These are phyloP conservation scores for Phaenicophaeus curvirostris DNA, from an alignment of 2,797 vertebrate genomes.

Conservation along the genomic window DNA sequence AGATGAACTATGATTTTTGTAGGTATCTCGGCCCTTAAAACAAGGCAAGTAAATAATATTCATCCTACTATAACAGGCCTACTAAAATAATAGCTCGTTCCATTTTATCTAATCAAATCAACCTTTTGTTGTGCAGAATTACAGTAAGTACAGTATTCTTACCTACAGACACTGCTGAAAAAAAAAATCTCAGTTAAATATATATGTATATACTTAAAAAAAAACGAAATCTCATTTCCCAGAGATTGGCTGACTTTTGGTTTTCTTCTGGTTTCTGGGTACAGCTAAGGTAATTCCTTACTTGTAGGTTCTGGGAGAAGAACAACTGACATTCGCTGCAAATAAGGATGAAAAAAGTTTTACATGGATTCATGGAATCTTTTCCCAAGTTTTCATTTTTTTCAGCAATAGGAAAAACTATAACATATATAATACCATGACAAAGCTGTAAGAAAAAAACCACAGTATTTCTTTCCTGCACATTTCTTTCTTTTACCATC, in stretches of 20 bases:
- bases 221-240: neutral
- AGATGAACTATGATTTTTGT: neutral
- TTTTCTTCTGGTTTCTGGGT: neutral
- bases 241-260: neutral
- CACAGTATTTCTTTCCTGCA: neutral
- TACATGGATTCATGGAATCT: neutral
- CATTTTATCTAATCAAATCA: neutral
- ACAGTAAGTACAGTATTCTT: neutral
- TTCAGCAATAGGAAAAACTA: neutral
- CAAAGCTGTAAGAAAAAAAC: neutral
- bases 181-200: neutral
- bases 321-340: neutral
- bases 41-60: neutral
- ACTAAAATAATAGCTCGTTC: neutral
- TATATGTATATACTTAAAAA: neutral
- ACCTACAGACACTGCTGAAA: neutral
- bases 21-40: neutral
- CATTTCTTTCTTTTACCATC: neutral
- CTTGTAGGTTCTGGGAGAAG: neutral
- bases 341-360: slow-evolving; percentile 25
- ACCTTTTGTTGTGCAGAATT: neutral
- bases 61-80: neutral
- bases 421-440: neutral
- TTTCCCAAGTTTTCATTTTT: slow-evolving; percentile 28
- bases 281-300: slow-evolving; percentile 16